These are phyloP conservation scores for Bombus confusus DNA, from an alignment of 1,140 invertebrate species.

Conservation along the genomic window DNA sequence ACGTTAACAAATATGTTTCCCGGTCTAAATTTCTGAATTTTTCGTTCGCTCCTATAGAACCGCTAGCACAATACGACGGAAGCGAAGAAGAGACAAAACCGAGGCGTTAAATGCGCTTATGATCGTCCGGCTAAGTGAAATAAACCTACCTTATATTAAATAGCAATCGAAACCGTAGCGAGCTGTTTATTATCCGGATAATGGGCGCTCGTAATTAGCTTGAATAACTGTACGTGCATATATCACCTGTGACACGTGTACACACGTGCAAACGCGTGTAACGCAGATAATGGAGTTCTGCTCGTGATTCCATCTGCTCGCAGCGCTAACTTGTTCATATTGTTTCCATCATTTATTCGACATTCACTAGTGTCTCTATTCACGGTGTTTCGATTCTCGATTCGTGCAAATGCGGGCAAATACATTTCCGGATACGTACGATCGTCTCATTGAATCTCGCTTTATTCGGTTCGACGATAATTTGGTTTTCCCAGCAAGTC, in stretches of 20 bases:
- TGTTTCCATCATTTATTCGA: not conserved
- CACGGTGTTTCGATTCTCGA: not conserved
- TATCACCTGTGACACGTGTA: constrained; percentile 11
- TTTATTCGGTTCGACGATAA: not conserved
- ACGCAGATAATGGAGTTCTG: constrained; percentile 14
- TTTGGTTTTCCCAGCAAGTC: too few relatives aligned
- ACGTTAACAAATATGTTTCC: too few relatives aligned
- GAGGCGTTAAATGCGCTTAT: not conserved
- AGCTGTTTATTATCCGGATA: constrained; percentile 19
- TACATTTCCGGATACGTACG: not conserved
- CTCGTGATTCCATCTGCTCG: constrained; percentile 8
- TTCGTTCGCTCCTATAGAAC: not conserved
- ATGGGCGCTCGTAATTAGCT: constrained; percentile 10
- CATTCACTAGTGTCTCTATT: not conserved
- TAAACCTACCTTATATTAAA: not conserved
- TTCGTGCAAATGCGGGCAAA: not conserved
- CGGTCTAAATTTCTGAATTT: not conserved
- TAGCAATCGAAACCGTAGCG: not conserved
- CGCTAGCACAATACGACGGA: not conserved
- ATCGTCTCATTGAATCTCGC: not conserved
- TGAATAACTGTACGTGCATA: constrained; percentile 8
- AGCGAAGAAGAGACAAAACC: not conserved
- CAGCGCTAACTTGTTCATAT: constrained; percentile 13
- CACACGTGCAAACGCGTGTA: not conserved
- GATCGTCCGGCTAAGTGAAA: not conserved